Base-by-base conservation (phyloP, 2,888 invertebrate species). In the Acrocyrtus sp. region DNA sequence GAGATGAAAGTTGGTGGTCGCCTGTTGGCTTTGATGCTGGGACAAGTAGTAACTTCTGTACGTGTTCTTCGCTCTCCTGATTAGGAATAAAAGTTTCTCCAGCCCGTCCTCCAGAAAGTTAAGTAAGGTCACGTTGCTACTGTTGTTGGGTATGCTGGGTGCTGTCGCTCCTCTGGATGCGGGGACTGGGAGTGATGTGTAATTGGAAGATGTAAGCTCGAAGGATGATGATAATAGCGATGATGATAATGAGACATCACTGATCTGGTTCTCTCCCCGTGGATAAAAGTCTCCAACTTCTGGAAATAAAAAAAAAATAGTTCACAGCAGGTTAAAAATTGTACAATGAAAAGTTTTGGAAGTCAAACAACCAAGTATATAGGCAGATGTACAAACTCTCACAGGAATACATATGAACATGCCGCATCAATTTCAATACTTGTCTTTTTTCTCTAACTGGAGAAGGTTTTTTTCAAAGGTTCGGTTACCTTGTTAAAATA, bases 81-180 rank as follows among this genome's bases (percentile, higher is more conserved):
- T 68, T 43, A 68, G 60, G 60, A 54, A 68, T 60, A 68, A 68
- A 60, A 68, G 68, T 68, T 61, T 68, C 27, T 43, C 58, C 10
- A 68, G 68, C 41, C 68, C 68, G 17, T 68, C 60, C 45, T 68
- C 68, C n/a, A 68, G 68, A 54, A 60, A 60, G 60, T 68, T 68
- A 68, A 68, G 60, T 53, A 68, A 68, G 68, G 68, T 68, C 60
- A 60, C 60, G 60, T 68, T 68, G 60, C 29, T 58, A 19, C 29
- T 43, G 53, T 53, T 53, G n/a, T n/a, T n/a, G n/a, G n/a, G n/a
- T n/a, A n/a, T n/a, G 34, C 10, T 47, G 19, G 6, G 21, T 27
- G 39, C 53, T 43, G 39, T 26, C 22, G 34, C 53, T 29, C 43
- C 6, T 26, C 24, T 1, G n/a, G 22, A 1, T 24, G 34, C 19